Evolutionary conservation across 2,888 invertebrate genomes (phyloP).

Genomic region (Drosophila leonis): DNA sequence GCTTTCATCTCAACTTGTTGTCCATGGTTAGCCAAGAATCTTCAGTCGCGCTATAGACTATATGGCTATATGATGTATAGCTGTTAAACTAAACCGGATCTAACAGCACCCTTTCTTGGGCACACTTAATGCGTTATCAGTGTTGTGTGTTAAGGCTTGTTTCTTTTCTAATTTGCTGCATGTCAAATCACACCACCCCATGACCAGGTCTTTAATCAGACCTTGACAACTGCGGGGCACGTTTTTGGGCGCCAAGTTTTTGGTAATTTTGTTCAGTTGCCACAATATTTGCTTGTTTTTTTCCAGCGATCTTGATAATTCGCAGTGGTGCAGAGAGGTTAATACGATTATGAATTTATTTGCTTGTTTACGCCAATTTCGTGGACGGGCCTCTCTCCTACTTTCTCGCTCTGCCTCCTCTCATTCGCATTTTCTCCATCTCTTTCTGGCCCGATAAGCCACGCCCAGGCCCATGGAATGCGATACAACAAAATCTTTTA

Average conservation of each 20-base stretch:
- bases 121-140: constrained; percentile 25
- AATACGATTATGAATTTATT: constrained; percentile 69
- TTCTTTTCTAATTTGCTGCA: constrained; percentile 18
- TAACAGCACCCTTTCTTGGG: constrained; percentile 10
- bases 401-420: not conserved
- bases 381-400: constrained; percentile 62
- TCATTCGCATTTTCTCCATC: not conserved
- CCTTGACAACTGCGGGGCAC: constrained; percentile 63
- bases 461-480: constrained; percentile 38
- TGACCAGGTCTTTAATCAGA: constrained; percentile 59
- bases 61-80: not conserved
- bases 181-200: constrained; percentile 40
- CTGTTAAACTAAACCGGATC: constrained; percentile 12
- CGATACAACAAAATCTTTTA: constrained; percentile 34
- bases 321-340: constrained; percentile 56
- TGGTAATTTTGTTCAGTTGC: constrained; percentile 14
- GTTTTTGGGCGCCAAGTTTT: constrained; percentile 13
- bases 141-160: not conserved
- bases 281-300: constrained; percentile 64
- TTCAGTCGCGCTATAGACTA: not conserved
- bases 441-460: constrained; percentile 51
- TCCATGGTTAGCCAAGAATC: not conserved
- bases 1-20: not conserved
- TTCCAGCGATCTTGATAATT: constrained; percentile 57
- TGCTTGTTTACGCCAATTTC: constrained; percentile 69